Percentiles rank a stretch among this genome's conserved stretches.
phyloP scores from a whole-genome alignment of 2,113 vertebrate genomes.

The Otus sunia region DNA sequence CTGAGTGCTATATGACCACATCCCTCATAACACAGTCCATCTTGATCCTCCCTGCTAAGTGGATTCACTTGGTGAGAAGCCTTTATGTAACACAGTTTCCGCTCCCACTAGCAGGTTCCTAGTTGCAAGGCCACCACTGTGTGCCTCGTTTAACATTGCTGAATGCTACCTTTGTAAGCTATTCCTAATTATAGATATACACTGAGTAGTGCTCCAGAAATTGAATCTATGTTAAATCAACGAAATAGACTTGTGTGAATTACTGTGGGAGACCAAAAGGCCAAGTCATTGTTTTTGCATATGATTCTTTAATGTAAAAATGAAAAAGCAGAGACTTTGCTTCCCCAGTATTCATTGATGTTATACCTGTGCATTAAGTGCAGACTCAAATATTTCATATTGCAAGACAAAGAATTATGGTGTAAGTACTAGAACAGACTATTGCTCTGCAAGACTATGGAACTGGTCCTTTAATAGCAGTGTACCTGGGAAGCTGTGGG shows the following conservation, averaged over 20 bases:
- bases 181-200: background rate
- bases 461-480: background rate
- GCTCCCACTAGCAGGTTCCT: background rate
- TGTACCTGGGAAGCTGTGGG: background rate
- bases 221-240: background rate
- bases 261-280: conserved; percentile 27
- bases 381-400: background rate
- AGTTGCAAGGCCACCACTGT: background rate
- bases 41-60: background rate
- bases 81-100: background rate
- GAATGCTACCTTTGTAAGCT: background rate
- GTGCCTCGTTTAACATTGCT: background rate
- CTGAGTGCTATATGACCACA: background rate
- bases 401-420: conserved; percentile 2
- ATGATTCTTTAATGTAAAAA: conserved; percentile 49
- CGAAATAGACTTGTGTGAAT: background rate
- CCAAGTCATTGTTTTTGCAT: conserved; percentile 24
- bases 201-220: background rate
- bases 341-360: background rate
- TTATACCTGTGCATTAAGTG: conserved; percentile 17
- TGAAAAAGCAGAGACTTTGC: background rate
- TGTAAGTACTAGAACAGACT: background rate
- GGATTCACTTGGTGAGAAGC: background rate
- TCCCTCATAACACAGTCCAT: background rate
- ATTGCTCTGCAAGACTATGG: background rate